These are phyloP conservation scores for Ceramica pisi DNA, from an alignment of 2,888 invertebrate species.

Conservation along the genomic window DNA sequence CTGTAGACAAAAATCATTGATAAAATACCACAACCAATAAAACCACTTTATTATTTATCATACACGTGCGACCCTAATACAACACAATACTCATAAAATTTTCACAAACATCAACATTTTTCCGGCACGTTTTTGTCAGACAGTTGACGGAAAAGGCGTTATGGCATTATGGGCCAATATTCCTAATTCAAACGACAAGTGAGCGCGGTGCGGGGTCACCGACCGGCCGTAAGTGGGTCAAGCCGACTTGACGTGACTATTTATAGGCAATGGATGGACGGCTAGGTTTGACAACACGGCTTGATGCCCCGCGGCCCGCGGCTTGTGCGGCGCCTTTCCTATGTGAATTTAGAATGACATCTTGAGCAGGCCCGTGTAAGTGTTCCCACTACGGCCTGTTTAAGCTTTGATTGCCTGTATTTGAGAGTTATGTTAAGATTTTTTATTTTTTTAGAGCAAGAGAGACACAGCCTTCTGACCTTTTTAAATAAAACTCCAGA, in stretches of 20 bases:
- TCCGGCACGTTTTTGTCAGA: constrained; percentile 1
- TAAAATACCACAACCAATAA: neutral
- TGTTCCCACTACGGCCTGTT: constrained; percentile 14
- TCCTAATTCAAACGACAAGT: constrained; percentile 65
- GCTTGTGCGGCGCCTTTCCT: constrained; percentile 51
- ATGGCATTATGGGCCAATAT: constrained; percentile 42
- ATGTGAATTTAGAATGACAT: constrained; percentile 55
- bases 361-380: constrained; percentile 17
- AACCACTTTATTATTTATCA: constrained; percentile 10
- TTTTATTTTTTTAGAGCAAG: neutral
- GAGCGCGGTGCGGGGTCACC: constrained; percentile 73
- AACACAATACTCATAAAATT: constrained; percentile 17
- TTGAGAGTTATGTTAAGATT: neutral
- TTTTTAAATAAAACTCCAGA: neutral
- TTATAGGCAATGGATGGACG: constrained; percentile 73
- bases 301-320: constrained; percentile 54
- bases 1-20: no score
- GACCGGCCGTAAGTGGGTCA: constrained; percentile 78
- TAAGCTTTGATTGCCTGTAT: constrained; percentile 24
- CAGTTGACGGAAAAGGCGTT: constrained; percentile 36
- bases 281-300: constrained; percentile 71
- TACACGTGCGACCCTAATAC: neutral
- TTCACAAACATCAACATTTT: constrained; percentile 21
- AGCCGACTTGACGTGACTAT: constrained; percentile 76
- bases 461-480: neutral